These are phyloP conservation scores for Scolopax mira DNA, from an alignment of 2,113 vertebrate genomes.

Conservation along the genomic window DNA sequence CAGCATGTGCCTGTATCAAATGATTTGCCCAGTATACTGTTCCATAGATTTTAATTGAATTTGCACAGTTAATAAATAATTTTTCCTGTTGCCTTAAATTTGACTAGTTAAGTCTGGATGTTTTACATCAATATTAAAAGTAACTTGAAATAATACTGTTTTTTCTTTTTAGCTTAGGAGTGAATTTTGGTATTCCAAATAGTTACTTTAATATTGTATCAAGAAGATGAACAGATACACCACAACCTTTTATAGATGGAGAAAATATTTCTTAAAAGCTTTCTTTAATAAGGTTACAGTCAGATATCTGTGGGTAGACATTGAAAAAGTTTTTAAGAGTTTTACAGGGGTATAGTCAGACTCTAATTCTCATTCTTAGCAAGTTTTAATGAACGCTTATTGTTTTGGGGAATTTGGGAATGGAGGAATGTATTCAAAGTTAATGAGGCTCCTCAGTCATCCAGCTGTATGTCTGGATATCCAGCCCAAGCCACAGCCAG, in stretches of 20 bases:
- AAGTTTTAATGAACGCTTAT: neutral
- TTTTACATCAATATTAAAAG: neutral
- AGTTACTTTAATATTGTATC: neutral
- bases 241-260: neutral
- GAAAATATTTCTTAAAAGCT: neutral
- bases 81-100: neutral
- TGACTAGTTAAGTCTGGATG: neutral
- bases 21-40: neutral
- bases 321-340: neutral
- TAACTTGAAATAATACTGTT: neutral
- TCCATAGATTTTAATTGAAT: neutral
- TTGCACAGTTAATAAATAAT: neutral
- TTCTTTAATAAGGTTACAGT: neutral
- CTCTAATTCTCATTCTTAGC: neutral
- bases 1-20: neutral
- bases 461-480: neutral
- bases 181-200: neutral
- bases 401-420: neutral
- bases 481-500: neutral
- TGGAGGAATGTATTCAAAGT: neutral
- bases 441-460: neutral
- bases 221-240: neutral
- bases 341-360: neutral
- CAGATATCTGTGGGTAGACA: neutral
- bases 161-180: neutral